Evolutionary conservation across 2,888 invertebrate genomes (phyloP).

Genomic region (Silvanus unidentatus): DNA sequence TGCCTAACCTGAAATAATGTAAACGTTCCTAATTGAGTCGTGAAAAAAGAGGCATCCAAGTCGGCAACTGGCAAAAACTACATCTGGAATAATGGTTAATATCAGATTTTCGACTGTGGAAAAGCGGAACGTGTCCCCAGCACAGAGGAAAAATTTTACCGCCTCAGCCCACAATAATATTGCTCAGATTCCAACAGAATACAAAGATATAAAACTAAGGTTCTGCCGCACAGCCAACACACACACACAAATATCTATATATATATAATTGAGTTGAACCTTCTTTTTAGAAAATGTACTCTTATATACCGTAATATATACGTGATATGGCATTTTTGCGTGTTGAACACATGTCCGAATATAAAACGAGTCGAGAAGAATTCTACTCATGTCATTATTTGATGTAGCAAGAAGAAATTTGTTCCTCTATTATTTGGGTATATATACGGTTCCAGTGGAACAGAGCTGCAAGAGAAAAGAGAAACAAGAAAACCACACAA

Average conservation of each 20-base stretch:
- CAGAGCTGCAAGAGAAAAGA: too few relatives aligned
- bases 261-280: conserved; percentile 26
- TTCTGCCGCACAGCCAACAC: conserved; percentile 9
- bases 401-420: neutral
- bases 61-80: too few relatives aligned
- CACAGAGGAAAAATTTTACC: conserved; percentile 20
- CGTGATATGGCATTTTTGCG: conserved; percentile 24
- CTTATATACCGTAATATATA: conserved; percentile 7
- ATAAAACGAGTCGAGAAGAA: too few relatives aligned
- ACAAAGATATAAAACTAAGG: conserved; percentile 26
- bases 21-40: too few relatives aligned
- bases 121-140: too few relatives aligned
- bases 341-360: conserved; percentile 18
- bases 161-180: conserved; percentile 21
- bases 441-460: too few relatives aligned
- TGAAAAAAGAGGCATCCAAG: too few relatives aligned
- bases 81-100: too few relatives aligned
- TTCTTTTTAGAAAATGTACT: conserved; percentile 19
- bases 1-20: too few relatives aligned
- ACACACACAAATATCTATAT: neutral
- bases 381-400: conserved; percentile 2
- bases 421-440: too few relatives aligned
- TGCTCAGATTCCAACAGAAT: conserved; percentile 25
- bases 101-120: too few relatives aligned
- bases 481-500: too few relatives aligned